Evolutionary conservation across 2,888 invertebrate genomes (phyloP).

Genomic region (Cosmopolites sordidus): DNA sequence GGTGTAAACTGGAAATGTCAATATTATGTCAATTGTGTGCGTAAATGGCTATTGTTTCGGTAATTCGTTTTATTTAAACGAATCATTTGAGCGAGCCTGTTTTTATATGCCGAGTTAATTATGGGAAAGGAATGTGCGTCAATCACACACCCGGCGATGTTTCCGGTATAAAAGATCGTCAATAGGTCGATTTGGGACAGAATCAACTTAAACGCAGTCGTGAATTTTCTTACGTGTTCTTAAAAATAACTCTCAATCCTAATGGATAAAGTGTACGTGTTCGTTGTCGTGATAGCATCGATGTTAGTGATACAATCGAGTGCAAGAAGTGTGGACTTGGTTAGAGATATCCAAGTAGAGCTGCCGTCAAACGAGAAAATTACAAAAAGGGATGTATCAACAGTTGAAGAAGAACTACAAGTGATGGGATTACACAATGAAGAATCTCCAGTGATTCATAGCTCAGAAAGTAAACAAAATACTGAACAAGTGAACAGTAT

Average conservation of each 20-base stretch:
- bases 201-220: no score
- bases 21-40: conserved; percentile 15
- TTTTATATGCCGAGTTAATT: conserved; percentile 22
- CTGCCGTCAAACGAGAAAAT: conserved; percentile 24
- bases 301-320: not conserved
- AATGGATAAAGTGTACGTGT: conserved; percentile 1
- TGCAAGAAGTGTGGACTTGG: conserved; percentile 14
- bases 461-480: conserved; percentile 2
- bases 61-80: conserved; percentile 11
- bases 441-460: not conserved
- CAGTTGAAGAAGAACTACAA: not conserved
- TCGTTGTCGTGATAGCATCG: not conserved
- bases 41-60: conserved; percentile 18
- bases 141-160: conserved; percentile 14
- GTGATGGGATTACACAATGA: not conserved
- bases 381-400: conserved; percentile 15
- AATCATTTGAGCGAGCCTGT: conserved; percentile 16
- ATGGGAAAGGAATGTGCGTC: conserved; percentile 20
- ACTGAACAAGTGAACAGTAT: not conserved
- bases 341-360: conserved; percentile 16
- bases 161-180: conserved; percentile 9
- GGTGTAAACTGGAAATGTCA: conserved; percentile 11
- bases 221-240: no score
- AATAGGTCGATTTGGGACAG: no score
- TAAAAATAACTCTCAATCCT: not conserved